Evolutionary conservation across 2,888 invertebrate species (phyloP), one percentile per base, ranked within the genome.

Genomic region (Bruchidius siliquastri): DNA sequence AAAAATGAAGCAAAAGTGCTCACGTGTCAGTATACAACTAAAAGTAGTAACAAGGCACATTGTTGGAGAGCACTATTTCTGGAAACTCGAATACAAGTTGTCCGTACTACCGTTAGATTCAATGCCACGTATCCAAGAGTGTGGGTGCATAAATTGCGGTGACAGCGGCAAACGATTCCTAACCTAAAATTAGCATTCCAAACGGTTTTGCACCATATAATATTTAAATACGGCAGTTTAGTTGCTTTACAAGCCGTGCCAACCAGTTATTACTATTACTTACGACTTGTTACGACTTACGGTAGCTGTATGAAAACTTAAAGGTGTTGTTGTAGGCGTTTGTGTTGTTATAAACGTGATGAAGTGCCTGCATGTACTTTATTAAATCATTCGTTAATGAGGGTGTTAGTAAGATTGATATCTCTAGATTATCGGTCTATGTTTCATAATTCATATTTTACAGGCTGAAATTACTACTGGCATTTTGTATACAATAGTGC

Each of bases 151-250:
- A 72, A 72, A 68, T 68, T 69, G 72, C 26, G 68, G 71, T 22
- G 67, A 26, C 67, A 69, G 69, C 72, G 69, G 71, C 68, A 21
- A 72, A 70, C 74, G 72, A 76, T 74, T 72, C 67, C 72, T 72
- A 69, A 72, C 72, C 73, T 72, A 75, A 72, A 73, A 76, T 79
- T 79, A 77, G 77, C 77, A 78, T 79, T 77, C 78, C 73, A 74
- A 69, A 71, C 74, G 75, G 74, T 75, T 74, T 74, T 77, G 69
- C 71, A 69, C 77, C 74, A 79, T 79, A 77, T 76, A 77, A 77
- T 77, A 79, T 79, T 77, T 79, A 77, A 79, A 76, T 75, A 76
- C 49, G 72, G 68, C 71, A 74, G 73, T 78, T 77, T 73, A 74
- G 74, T 73, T 78, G 76, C 73, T 78, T 74, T 78, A 77, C 74